phyloP scores from a whole-genome alignment of 1,140 invertebrate species.

The Lineus longissimus region DNA sequence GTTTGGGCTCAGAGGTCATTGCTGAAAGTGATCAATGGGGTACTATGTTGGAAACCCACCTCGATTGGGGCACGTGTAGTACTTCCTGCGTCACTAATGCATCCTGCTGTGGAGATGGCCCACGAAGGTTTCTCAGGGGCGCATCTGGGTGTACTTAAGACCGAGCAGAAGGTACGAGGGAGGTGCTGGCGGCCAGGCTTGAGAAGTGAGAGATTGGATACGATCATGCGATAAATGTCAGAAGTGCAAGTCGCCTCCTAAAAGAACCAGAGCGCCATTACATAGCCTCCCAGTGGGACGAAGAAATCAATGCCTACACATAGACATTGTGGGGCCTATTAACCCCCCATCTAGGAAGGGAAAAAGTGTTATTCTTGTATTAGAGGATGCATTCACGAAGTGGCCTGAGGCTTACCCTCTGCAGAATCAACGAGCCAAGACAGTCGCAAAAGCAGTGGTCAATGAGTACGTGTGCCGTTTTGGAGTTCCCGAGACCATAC shows the following conservation, averaged over 20 bases:
- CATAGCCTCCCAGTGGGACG: constrained; percentile 1
- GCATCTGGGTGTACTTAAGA: constrained; percentile 21
- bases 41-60: too few relatives aligned
- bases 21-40: too few relatives aligned
- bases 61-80: too few relatives aligned
- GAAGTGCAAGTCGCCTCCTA: constrained; percentile 9
- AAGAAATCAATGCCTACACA: constrained; percentile 9
- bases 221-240: neutral
- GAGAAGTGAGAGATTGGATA: constrained; percentile 7
- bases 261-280: constrained; percentile 3
- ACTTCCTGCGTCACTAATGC: too few relatives aligned
- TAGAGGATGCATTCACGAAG: constrained; percentile 32
- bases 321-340: constrained; percentile 19
- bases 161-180: constrained; percentile 13
- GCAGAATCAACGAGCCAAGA: constrained; percentile 18
- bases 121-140: constrained; percentile 19
- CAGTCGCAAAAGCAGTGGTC: too few relatives aligned
- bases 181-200: constrained; percentile 19
- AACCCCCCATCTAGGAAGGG: constrained; percentile 6
- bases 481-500: too few relatives aligned
- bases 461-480: too few relatives aligned
- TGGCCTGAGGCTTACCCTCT: constrained; percentile 28
- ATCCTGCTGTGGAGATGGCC: neutral
- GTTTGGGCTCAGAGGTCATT: too few relatives aligned
- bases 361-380: constrained; percentile 31